Evolutionary conservation across 2,113 vertebrate species (phyloP).

Genomic region (Oenanthe melanoleuca): DNA sequence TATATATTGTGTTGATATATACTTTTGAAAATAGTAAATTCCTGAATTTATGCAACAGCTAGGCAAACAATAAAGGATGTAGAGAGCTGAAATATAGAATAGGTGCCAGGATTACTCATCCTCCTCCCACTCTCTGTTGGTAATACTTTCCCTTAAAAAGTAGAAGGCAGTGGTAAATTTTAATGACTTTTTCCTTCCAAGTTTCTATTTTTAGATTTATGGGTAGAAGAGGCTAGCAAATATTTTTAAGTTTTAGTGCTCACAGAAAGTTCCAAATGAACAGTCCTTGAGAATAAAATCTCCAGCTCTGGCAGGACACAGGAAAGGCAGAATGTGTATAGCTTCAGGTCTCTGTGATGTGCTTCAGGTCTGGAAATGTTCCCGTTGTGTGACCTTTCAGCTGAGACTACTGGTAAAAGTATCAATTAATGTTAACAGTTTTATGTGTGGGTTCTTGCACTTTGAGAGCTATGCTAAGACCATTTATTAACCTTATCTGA

Average conservation of each 20-base stretch:
- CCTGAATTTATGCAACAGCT: slow-evolving; percentile 3
- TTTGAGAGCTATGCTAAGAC: not conserved
- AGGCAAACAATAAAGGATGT: slow-evolving; percentile 4
- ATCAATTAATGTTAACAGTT: not conserved
- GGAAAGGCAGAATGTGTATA: not conserved
- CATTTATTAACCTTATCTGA: not conserved
- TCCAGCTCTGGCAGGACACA: not conserved
- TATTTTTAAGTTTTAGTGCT: slow-evolving; percentile 3
- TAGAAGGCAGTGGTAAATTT: not conserved
- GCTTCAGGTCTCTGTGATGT: not conserved
- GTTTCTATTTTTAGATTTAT: slow-evolving; percentile 24
- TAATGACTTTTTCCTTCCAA: not conserved
- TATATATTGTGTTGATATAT: not conserved
- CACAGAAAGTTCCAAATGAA: not conserved
- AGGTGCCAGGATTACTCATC: slow-evolving; percentile 43
- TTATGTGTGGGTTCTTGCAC: not conserved
- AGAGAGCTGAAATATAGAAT: slow-evolving; percentile 18
- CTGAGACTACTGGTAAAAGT: not conserved
- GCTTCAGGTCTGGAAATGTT: not conserved
- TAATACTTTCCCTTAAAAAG: not conserved
- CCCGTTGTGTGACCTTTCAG: not conserved
- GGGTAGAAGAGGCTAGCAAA: not conserved
- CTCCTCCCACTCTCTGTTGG: not conserved
- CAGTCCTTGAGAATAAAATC: not conserved
- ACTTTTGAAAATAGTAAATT: slow-evolving; percentile 40